A percentile compares a stretch with the other conserved stretches of the same genome.
Evolutionary conservation across 2,113 vertebrate species (phyloP).

Genomic region (rabbit (Oryctolagus cuniculus)): DNA sequence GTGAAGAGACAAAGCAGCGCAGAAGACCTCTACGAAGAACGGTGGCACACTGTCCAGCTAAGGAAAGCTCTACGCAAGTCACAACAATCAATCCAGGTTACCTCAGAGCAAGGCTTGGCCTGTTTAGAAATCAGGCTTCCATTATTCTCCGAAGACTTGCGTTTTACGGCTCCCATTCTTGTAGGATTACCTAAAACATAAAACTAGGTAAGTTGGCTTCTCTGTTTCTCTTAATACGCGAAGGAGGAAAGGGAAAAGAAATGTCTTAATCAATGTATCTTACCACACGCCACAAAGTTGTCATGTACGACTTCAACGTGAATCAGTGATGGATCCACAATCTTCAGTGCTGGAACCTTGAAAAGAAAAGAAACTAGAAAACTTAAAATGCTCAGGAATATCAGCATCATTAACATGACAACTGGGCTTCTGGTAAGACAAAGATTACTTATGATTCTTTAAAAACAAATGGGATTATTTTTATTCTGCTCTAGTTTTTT

Average conservation of each 20-base stretch:
- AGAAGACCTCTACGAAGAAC: neutral
- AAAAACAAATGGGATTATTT: neutral
- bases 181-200: constrained; percentile 84
- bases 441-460: constrained; percentile 16
- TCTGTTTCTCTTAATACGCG: constrained; percentile 3
- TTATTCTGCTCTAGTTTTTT: neutral
- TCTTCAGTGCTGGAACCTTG: constrained; percentile 90
- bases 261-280: constrained; percentile 67
- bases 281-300: constrained; percentile 87
- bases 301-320: constrained; percentile 90
- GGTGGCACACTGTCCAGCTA: neutral
- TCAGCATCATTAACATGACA: constrained; percentile 12
- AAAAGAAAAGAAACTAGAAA: constrained; percentile 70
- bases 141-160: constrained; percentile 84
- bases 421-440: neutral
- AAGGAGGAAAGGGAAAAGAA: neutral
- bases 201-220: constrained; percentile 2
- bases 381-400: constrained; percentile 17
- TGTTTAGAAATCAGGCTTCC: constrained; percentile 84
- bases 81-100: constrained; percentile 68
- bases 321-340: constrained; percentile 90
- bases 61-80: neutral
- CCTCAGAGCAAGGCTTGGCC: constrained; percentile 85
- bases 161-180: constrained; percentile 85
- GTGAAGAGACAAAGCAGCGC: constrained; percentile 38